A percentile compares a stretch with the other conserved stretches of the same genome.
These are phyloP conservation scores for Crypturellus undulatus DNA, from an alignment of 2,113 vertebrate genomes.

Conservation along the genomic window DNA sequence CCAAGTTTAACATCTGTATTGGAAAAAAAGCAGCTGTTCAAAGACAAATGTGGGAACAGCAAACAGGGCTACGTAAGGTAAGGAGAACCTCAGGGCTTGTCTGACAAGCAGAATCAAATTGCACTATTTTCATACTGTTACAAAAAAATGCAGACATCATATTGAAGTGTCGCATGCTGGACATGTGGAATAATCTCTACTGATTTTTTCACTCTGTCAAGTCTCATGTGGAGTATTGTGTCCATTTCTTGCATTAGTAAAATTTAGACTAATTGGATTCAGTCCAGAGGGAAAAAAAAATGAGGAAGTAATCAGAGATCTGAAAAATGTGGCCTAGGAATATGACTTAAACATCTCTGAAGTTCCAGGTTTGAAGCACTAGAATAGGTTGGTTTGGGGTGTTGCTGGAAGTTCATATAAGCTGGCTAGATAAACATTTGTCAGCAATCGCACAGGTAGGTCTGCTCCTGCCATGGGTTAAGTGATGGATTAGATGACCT, in stretches of 20 bases:
- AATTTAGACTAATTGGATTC: background rate
- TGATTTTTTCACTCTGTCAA: background rate
- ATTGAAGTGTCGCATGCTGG: background rate
- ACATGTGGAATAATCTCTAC: background rate
- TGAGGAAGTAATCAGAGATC: background rate
- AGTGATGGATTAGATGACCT: background rate
- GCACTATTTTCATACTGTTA: background rate
- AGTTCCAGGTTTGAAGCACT: background rate
- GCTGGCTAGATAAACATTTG: background rate
- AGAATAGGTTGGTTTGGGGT: background rate
- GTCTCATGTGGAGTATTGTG: background rate
- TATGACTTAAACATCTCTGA: background rate
- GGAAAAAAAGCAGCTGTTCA: background rate
- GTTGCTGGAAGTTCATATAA: background rate
- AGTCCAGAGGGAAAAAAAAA: background rate
- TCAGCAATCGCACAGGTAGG: background rate
- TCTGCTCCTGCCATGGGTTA: background rate
- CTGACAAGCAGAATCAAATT: background rate
- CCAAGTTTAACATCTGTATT: background rate
- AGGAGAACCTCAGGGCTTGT: background rate
- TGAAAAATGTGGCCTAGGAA: background rate
- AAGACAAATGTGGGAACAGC: background rate
- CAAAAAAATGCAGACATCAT: background rate
- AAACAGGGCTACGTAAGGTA: background rate
- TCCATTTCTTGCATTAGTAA: conserved; percentile 12